Percentiles rank a stretch among this genome's conserved stretches.
These are phyloP conservation scores for Eulemur macaco DNA, from an alignment of 2,113 vertebrate genomes.

Conservation along the genomic window DNA sequence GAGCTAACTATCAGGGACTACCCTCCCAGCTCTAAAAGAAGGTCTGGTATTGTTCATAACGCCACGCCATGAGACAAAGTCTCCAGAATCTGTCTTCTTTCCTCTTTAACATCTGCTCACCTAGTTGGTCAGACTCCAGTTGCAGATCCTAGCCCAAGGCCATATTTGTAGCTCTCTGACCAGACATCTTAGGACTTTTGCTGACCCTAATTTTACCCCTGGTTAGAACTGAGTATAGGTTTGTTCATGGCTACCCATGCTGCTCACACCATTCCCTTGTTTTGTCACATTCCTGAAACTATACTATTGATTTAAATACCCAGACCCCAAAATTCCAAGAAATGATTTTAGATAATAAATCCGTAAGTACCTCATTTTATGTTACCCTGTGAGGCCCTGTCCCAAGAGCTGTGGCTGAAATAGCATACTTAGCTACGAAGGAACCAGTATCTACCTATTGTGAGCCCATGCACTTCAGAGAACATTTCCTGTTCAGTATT, in stretches of 20 bases:
- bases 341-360: not conserved
- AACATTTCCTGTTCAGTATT: not conserved
- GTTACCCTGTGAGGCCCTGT: accelerated
- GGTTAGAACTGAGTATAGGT: not conserved
- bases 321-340: not conserved
- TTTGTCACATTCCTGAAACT: not conserved
- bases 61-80: accelerated
- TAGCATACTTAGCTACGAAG: not conserved
- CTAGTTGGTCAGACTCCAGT: not conserved
- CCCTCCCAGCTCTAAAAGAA: not conserved
- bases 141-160: accelerated
- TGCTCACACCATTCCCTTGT: accelerated
- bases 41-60: accelerated
- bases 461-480: not conserved
- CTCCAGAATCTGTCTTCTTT: not conserved
- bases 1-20: too few relatives aligned
- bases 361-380: not conserved
- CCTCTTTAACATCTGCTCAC: accelerated
- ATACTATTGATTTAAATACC: not conserved
- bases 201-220: not conserved
- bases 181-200: not conserved
- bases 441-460: not conserved
- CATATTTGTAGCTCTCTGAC: not conserved
- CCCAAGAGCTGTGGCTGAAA: not conserved
- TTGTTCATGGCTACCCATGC: not conserved